Conservation (phyloP, 2,888 invertebrate genomes). For the Chironomus tentans region DNA sequence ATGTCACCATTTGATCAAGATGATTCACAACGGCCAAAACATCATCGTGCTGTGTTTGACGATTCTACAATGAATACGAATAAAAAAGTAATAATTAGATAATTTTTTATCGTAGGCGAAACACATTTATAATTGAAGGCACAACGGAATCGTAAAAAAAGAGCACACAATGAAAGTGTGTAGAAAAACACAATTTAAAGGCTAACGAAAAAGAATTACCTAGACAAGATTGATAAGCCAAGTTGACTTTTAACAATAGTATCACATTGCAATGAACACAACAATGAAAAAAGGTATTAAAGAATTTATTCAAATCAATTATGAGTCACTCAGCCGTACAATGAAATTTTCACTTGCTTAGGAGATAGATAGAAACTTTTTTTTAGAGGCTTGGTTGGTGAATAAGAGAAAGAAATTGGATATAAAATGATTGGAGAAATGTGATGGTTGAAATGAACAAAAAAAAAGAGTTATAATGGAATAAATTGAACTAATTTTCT, state of each 20-base stretch:
- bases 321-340: slow-evolving; percentile 17
- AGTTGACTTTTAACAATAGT: background rate
- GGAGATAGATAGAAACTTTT: too few relatives aligned
- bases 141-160: slow-evolving; percentile 15
- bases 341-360: background rate
- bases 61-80: slow-evolving; percentile 39
- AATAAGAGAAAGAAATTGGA: background rate
- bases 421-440: background rate
- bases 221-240: background rate
- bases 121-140: slow-evolving; percentile 19
- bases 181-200: background rate
- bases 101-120: slow-evolving; percentile 19
- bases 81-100: slow-evolving; percentile 2
- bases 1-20: slow-evolving; percentile 79
- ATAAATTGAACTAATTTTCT: slow-evolving; percentile 12
- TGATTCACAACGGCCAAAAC: slow-evolving; percentile 85
- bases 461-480: background rate
- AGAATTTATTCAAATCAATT: slow-evolving; percentile 7
- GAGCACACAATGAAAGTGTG: slow-evolving; percentile 12
- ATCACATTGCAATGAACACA: background rate
- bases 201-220: background rate
- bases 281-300: background rate
- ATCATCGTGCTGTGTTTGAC: slow-evolving; percentile 67
- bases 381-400: background rate
- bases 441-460: background rate